phyloP scores from a whole-genome alignment of 2,888 invertebrate genomes.

The Encarsia formosa region DNA sequence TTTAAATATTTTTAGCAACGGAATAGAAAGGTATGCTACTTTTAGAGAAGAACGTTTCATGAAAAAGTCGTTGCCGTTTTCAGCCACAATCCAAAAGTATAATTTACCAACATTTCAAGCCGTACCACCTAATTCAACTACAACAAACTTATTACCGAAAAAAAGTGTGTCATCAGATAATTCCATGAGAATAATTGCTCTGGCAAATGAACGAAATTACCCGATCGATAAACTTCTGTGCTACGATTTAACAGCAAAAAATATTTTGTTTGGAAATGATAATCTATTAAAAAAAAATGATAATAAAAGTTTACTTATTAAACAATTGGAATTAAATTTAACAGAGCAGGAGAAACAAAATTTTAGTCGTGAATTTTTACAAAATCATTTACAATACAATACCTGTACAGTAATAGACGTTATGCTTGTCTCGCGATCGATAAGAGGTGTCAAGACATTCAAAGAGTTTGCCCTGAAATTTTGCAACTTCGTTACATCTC shows the following conservation, averaged over 20 bases:
- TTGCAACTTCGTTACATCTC: not conserved
- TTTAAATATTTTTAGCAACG: not conserved
- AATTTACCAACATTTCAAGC: not conserved
- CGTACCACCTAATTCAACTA: not conserved
- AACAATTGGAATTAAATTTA: no score
- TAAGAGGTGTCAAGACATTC: not conserved
- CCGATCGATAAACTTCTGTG: not conserved
- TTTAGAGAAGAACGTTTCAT: not conserved
- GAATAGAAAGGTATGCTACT: not conserved
- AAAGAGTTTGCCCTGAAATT: not conserved
- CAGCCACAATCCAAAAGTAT: not conserved
- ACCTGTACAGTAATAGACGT: not conserved
- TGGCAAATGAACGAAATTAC: constrained; percentile 1
- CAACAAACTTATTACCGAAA: not conserved
- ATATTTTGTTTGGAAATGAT: not conserved
- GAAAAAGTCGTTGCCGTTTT: not conserved
- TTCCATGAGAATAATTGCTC: not conserved
- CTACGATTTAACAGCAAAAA: not conserved
- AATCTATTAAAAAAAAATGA: not conserved
- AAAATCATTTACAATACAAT: not conserved
- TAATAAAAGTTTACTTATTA: constrained; percentile 1
- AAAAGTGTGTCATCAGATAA: not conserved
- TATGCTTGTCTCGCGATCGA: not conserved
- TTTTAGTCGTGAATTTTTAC: no score
- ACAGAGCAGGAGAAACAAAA: no score